phyloP scores from a whole-genome alignment of 2,113 vertebrate genomes.

The Pygoscelis antarcticus region DNA sequence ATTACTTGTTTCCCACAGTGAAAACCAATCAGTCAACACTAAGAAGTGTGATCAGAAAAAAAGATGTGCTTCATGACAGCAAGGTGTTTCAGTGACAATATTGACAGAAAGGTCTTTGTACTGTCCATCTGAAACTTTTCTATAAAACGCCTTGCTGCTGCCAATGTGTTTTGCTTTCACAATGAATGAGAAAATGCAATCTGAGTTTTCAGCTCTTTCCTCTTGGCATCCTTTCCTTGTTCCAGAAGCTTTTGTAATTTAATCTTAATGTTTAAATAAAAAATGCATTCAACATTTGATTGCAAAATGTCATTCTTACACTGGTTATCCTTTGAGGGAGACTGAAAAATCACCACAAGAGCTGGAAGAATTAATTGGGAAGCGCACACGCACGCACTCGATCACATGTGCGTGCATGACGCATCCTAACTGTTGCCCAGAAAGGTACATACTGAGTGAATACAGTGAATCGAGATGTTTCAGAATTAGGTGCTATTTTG shows the following conservation, averaged over 20 bases:
- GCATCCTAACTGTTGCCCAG: neutral
- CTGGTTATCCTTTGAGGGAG: neutral
- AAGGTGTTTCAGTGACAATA: constrained; percentile 44
- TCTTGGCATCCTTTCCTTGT: constrained; percentile 67
- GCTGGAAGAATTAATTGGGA: neutral
- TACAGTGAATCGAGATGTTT: neutral
- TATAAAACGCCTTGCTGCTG: constrained; percentile 39
- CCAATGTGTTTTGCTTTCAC: constrained; percentile 61
- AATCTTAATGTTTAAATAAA: constrained; percentile 77
- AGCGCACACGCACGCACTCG: fast-evolving
- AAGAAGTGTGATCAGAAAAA: neutral
- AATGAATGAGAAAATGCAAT: constrained; percentile 66
- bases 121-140: constrained; percentile 46
- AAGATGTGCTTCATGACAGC: neutral
- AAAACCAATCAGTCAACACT: constrained; percentile 22
- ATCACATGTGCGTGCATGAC: fast-evolving
- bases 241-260: constrained; percentile 80
- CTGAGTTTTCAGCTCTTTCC: constrained; percentile 57
- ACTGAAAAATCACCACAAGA: neutral
- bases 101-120: constrained; percentile 14
- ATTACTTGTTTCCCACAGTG: constrained; percentile 12
- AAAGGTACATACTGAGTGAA: neutral
- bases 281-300: constrained; percentile 50
- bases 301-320: constrained; percentile 45
- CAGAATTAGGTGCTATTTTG: neutral